phyloP scores from a whole-genome alignment of 2,888 invertebrate genomes.

The Leptopilina myrica region DNA sequence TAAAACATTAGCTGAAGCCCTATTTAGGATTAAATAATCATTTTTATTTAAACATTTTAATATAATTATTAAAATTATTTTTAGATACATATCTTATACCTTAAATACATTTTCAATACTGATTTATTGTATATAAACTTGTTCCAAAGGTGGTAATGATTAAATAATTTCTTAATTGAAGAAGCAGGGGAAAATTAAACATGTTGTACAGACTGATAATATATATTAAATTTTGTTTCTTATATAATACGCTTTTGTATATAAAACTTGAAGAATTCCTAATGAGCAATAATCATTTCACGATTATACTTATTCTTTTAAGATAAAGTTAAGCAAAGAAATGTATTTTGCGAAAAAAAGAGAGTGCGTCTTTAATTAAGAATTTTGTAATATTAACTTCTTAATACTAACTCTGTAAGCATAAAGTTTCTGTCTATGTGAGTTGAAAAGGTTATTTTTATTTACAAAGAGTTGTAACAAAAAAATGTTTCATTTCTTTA shows the following conservation, averaged over 20 bases:
- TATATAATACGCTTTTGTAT: neutral
- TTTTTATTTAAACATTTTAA: too few relatives aligned
- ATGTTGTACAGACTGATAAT: neutral
- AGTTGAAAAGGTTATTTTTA: neutral
- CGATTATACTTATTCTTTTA: neutral
- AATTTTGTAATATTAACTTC: neutral
- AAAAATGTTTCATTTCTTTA: neutral
- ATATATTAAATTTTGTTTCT: neutral
- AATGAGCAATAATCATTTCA: neutral
- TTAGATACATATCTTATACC: too few relatives aligned
- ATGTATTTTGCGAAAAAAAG: neutral
- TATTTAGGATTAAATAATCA: too few relatives aligned
- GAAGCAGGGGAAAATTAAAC: neutral
- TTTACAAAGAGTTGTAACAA: neutral
- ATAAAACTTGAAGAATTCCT: neutral
- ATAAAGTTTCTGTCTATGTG: neutral
- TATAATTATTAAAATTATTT: too few relatives aligned
- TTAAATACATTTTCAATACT: too few relatives aligned
- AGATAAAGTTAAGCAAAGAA: neutral
- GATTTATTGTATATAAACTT: neutral
- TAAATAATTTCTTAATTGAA: constrained; percentile 4
- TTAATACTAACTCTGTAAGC: neutral
- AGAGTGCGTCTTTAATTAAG: neutral
- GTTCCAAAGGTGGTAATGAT: constrained; percentile 2
- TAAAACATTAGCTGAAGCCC: too few relatives aligned